Conservation (phyloP, 2,113 vertebrate species). For the Malurus alboscapulatus region DNA sequence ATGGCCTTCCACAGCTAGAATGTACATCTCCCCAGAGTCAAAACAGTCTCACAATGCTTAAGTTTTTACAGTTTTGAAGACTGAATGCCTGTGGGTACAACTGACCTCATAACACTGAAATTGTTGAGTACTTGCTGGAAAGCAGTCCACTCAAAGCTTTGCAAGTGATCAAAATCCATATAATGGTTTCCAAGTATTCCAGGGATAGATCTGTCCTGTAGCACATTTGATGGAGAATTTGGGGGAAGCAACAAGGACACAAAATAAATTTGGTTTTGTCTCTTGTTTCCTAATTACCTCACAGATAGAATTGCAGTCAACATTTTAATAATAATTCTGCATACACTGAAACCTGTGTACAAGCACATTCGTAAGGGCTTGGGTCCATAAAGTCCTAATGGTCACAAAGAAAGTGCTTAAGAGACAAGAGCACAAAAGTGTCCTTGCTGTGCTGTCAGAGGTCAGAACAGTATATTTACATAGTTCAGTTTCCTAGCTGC, state of each 20-base stretch:
- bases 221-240: background rate
- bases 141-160: rapidly evolving
- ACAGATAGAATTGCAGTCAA: background rate
- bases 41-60: background rate
- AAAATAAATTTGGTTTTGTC: background rate
- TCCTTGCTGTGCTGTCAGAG: background rate
- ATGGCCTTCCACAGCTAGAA: background rate
- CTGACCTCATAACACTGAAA: background rate
- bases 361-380: background rate
- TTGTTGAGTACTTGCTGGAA: background rate
- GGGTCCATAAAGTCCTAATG: background rate
- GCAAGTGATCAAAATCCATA: rapidly evolving
- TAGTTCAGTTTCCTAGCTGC: background rate
- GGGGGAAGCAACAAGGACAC: background rate
- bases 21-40: background rate
- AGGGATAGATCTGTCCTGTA: background rate
- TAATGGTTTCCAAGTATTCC: rapidly evolving
- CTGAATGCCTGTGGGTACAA: background rate
- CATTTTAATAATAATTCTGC: background rate
- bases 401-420: background rate
- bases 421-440: background rate
- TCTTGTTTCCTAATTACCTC: background rate
- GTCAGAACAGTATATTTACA: background rate
- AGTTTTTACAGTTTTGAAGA: background rate
- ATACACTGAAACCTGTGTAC: background rate